Evolutionary conservation across 2,888 invertebrate species (phyloP), one percentile per base, ranked within the genome.

Genomic region (Eupsilia transversa): DNA sequence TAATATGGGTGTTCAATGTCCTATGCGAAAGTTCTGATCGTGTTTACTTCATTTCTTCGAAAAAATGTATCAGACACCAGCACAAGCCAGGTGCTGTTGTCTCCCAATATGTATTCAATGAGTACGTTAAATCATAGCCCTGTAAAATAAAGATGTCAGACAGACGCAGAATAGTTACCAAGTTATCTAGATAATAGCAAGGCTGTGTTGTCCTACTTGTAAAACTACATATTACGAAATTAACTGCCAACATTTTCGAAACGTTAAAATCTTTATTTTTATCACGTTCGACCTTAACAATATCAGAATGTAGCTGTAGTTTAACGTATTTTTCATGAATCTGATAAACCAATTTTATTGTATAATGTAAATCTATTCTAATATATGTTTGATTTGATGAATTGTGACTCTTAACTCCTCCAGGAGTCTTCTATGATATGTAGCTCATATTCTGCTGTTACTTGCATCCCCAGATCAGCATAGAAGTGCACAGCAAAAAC

Each of bases 221-320:
- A 64, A 14, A 74, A 74, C 63, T 70, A 72, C 69, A 52, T 82
- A 61, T 83, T 80, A 77, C 74, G 74, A 80, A 77, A 82, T 65
- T 60, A 65, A 67, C 57, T 77, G 65, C 59, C 35, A 63, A 59
- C 52, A 57, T 74, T 78, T 66, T 73, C 9, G 78, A 78, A 70
- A 77, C 49, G 27, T 72, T 61, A 23, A 71, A 73, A 79, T 76
- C 60, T 69, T 77, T 79, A 79, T 72, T 83, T 73, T 72, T 69
- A 83, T 79, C 83, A 73, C 46, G 67, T 60, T 61, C 56, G 12
- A 33, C 61, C 59, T 78, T 73, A 69, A 59, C 6, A 10, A 38
- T 57, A 17, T 46, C 14, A 54, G 14, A 30, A 27, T 57, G 3
- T n/a, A 23, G 17, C 65, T 52, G 46, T 23, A 38, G 54, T 61